phyloP scores from a whole-genome alignment of 2,113 vertebrate species.

The Micronycteris hirsuta region DNA sequence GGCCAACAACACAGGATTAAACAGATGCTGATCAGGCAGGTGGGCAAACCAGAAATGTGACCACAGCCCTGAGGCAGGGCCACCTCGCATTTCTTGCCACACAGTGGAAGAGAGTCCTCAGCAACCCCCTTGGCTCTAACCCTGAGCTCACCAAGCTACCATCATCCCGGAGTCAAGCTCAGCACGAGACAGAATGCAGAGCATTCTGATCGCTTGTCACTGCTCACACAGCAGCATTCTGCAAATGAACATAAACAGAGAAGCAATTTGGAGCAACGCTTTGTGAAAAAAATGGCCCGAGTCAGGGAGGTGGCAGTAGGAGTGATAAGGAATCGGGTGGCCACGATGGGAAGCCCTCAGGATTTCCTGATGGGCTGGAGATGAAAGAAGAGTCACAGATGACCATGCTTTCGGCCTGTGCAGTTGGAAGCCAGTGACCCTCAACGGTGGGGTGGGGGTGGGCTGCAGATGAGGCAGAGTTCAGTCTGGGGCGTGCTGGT shows the following conservation, averaged over 20 bases:
- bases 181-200: background rate
- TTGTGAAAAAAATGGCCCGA: background rate
- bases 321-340: background rate
- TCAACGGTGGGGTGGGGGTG: too few relatives aligned
- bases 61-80: background rate
- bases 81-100: background rate
- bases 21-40: background rate
- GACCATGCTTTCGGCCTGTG: background rate
- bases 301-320: background rate
- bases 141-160: background rate
- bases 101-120: background rate
- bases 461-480: background rate
- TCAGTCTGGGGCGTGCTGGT: background rate
- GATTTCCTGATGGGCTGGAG: background rate
- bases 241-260: background rate
- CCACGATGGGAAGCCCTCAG: background rate
- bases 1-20: background rate
- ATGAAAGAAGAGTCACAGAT: background rate
- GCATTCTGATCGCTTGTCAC: background rate
- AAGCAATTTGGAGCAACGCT: background rate
- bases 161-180: background rate
- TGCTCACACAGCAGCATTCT: background rate
- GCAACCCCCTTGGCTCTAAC: background rate
- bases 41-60: background rate
- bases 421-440: background rate